phyloP scores from a whole-genome alignment of 2,113 vertebrate genomes.

The Sylvilagus bachmani region DNA sequence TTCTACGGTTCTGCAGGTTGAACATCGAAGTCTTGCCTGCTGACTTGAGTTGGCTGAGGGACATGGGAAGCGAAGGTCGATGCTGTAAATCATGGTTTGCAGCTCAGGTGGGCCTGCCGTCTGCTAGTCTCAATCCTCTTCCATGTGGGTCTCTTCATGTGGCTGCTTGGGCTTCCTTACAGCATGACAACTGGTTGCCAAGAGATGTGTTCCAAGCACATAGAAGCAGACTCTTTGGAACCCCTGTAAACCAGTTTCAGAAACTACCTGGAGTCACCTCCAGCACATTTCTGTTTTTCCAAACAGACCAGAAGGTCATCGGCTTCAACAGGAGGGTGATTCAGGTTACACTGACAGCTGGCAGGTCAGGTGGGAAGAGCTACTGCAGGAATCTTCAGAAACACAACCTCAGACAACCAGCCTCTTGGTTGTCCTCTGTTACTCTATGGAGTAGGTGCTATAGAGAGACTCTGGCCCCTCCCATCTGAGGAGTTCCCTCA shows the following conservation, averaged over 20 bases:
- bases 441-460: no score
- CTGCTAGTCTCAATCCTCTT: background rate
- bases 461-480: background rate
- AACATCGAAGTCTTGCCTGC: background rate
- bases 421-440: no score
- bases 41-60: background rate
- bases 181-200: background rate
- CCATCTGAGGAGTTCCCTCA: no score
- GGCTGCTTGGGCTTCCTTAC: no score
- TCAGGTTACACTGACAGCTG: no score
- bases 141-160: no score
- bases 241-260: no score
- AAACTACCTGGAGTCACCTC: no score
- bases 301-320: background rate
- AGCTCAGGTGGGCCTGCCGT: no score
- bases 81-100: background rate
- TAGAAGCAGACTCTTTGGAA: background rate
- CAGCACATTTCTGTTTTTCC: background rate
- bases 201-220: no score
- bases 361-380: background rate
- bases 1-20: no score
- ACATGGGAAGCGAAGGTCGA: background rate
- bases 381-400: accelerated
- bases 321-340: background rate
- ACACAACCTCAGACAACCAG: no score